Conservation (phyloP, 2,888 invertebrate species). For the Tiliacea aurago region DNA sequence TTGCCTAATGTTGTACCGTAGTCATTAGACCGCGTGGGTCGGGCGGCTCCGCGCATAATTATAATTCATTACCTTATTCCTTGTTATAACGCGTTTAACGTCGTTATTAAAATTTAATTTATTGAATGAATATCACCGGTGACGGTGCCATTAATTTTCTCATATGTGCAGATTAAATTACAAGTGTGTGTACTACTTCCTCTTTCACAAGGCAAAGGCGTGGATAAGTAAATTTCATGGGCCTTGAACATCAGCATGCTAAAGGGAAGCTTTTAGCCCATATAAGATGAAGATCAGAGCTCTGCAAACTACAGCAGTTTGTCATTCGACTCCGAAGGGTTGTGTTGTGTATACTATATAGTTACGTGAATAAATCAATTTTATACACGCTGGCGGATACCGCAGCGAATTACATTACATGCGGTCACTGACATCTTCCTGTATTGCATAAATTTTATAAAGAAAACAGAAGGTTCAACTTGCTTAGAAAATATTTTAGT, state of each 20-base stretch:
- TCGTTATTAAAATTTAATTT: slow-evolving; percentile 70
- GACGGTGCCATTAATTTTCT: slow-evolving; percentile 44
- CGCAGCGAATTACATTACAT: slow-evolving; percentile 85
- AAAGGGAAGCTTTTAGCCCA: slow-evolving; percentile 46
- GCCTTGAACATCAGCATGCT: slow-evolving; percentile 28
- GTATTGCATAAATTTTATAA: slow-evolving; percentile 81
- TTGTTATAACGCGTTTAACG: slow-evolving; percentile 74
- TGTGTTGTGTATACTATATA: slow-evolving; percentile 68
- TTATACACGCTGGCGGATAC: slow-evolving; percentile 83
- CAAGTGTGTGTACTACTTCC: slow-evolving; percentile 45
- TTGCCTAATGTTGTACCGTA: slow-evolving; percentile 86
- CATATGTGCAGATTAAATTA: slow-evolving; percentile 58
- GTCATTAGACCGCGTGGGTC: slow-evolving; percentile 83
- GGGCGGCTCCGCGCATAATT: slow-evolving; percentile 80
- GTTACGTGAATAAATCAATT: slow-evolving; percentile 82
- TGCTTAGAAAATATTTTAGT: slow-evolving; percentile 40
- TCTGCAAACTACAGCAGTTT: slow-evolving; percentile 59
- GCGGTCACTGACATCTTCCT: slow-evolving; percentile 86
- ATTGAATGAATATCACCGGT: slow-evolving; percentile 56
- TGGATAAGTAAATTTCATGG: slow-evolving; percentile 50
- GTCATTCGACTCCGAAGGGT: slow-evolving; percentile 51
- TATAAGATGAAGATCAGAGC: slow-evolving; percentile 54
- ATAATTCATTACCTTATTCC: slow-evolving; percentile 85
- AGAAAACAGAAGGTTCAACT: slow-evolving; percentile 56
- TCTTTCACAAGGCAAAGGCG: slow-evolving; percentile 40